Evolutionary conservation across 2,797 vertebrate species (phyloP), one percentile per base, ranked within the genome.

Genomic region (Crocidura indochinensis): DNA sequence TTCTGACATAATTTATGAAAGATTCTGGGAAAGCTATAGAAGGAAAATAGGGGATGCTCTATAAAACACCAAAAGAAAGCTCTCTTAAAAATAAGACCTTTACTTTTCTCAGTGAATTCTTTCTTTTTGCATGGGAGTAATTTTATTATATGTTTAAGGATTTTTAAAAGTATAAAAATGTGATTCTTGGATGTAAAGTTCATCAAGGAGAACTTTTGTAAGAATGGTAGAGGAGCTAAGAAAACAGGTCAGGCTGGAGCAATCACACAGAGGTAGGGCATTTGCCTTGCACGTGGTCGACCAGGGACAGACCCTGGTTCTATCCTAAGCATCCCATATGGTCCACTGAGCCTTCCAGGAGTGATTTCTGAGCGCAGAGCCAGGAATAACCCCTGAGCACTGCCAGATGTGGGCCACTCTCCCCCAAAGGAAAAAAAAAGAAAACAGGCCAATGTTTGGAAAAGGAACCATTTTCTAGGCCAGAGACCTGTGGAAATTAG

Each of bases 141-240:
- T 91, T 91, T 91, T 89, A 47, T 94, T 83, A 9, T 76, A 44
- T 85, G 49, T 85, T 87, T 87, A 79, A 72, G 19, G 7, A 72
- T 91, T 90, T 90, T 89, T 77, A 89, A 87, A 89, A 74, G 24
- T 78, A 15, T 81, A 84, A 93, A 89, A 75, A n/a, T 76, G 6
- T 73, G 75, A 10, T 92, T 94, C 67, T 92, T 90, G 68, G 24
- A 87, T 29, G 80, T 77, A 79, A 94, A 67, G 53, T 38, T 87
- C 53, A 81, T 91, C 47, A 77, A 29, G 74, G 51, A 92, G 64
- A 38, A 73, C 73, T 38, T 89, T 31, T 76, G 85, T n/a, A 84
- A 88, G 49, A 69, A 78, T 75, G 12, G 22, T 86, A 56, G 74
- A 89, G 77, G 68, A 92, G 3, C 44, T 73, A 72, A 87, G 73